These are phyloP conservation scores for Dorcus hopei DNA, from an alignment of 2,888 invertebrate species.

Conservation along the genomic window DNA sequence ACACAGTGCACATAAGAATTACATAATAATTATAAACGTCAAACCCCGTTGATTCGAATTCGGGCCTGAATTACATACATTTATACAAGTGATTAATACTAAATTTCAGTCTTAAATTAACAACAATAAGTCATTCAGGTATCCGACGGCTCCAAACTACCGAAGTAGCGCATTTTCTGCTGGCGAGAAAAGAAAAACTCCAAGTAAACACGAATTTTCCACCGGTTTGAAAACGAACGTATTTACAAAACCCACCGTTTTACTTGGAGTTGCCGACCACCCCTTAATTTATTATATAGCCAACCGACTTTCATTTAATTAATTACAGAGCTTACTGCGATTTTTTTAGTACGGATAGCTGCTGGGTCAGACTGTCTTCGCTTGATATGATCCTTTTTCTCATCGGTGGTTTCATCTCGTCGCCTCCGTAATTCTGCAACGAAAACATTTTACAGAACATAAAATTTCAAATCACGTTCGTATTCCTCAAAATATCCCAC, in stretches of 20 bases:
- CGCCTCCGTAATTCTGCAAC: constrained; percentile 39
- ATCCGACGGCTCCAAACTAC: constrained; percentile 4
- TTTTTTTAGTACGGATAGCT: constrained; percentile 64
- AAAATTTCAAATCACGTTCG: neutral
- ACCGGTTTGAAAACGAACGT: too few relatives aligned
- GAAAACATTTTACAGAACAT: constrained; percentile 16
- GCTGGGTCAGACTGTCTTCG: constrained; percentile 61
- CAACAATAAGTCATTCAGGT: constrained; percentile 18
- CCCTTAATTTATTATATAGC: too few relatives aligned
- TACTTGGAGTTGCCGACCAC: too few relatives aligned
- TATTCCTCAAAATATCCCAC: neutral
- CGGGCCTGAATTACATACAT: constrained; percentile 12
- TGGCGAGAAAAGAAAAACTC: too few relatives aligned
- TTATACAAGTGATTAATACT: constrained; percentile 24
- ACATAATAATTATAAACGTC: neutral
- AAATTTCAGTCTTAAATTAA: constrained; percentile 29
- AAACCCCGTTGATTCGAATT: constrained; percentile 22
- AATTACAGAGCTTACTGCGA: constrained; percentile 51
- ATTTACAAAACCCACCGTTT: too few relatives aligned
- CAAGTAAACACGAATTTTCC: too few relatives aligned
- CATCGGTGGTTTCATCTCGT: constrained; percentile 49
- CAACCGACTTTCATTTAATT: too few relatives aligned
- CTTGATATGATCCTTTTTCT: constrained; percentile 63
- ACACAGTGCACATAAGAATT: neutral
- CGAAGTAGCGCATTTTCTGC: too few relatives aligned